Base-by-base conservation (phyloP, 2,797 vertebrate species). In the Vireo griseus region DNA sequence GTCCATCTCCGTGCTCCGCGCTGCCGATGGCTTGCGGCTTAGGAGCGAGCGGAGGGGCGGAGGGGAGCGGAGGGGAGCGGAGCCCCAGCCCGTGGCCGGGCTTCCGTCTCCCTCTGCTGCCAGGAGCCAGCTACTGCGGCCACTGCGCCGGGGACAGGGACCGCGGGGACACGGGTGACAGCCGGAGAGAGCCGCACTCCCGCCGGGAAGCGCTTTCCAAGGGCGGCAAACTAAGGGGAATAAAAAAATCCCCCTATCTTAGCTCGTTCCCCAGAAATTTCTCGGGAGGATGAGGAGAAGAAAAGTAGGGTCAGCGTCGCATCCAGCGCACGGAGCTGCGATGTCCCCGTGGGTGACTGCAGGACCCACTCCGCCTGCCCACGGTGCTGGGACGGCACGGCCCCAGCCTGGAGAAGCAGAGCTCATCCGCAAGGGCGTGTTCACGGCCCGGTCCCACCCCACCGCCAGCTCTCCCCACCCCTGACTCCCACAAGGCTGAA, bases 51-150 rank as follows among this genome's bases (percentile, higher is more conserved):
- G 26, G 26, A 16, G 24, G 33, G 11, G 22, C 17, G 9, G n/a
- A 33, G 59, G 24, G 48, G 47, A 35, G 35, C 35, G 35, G 52
- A 37, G 5, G 20, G 7, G 16, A 31, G 9, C 8, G 4, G 3
- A 54, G 72, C 11, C 9, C 18, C 16, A 25, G 25, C 40, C 16
- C 7, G 3, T 61, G 10, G 19, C 25, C 28, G 24, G 61, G 74
- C 40, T 73, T 71, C 10, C 51, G 63, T 77, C 96, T 78, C 97
- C 97, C 96, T 90, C 97, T 95, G 85, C 93, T 78, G 97, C 35
- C 91, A 1, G 13, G 15, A 37, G 5, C 11, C 17, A 6, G 91
- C 40, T 75, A 91, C 57, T 95, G 24, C 83, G 2, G 24, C 37
- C 4, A 9, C 17, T 2, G 65, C 0, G 0, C 20, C 2, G 1